Evolutionary conservation across 1,140 invertebrate species (phyloP).

Genomic region (Cotesia glomerata): DNA sequence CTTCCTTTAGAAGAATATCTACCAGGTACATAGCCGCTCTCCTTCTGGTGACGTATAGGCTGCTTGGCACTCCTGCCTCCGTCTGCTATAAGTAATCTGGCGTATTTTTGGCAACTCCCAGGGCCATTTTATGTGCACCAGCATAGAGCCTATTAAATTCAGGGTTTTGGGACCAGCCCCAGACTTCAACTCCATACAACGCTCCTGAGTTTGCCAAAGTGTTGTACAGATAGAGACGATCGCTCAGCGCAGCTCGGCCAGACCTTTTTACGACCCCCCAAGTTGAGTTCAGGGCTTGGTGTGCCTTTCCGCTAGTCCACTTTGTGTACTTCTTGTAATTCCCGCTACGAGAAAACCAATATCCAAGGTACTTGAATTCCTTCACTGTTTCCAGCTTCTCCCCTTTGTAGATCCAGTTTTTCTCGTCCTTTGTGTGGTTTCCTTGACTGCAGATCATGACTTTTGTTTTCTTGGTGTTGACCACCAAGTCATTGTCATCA

Average conservation of each 20-base stretch:
- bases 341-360: neutral
- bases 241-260: neutral
- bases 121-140: no score
- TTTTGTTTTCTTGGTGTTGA: slow-evolving; percentile 22
- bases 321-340: neutral
- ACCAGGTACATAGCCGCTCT: no score
- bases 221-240: slow-evolving; percentile 13
- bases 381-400: slow-evolving; percentile 13
- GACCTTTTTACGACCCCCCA: slow-evolving; percentile 14
- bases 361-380: slow-evolving; percentile 16
- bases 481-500: neutral
- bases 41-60: neutral
- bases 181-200: slow-evolving; percentile 13
- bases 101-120: no score
- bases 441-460: slow-evolving; percentile 25
- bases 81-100: neutral
- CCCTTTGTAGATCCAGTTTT: slow-evolving; percentile 17
- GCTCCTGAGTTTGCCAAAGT: neutral
- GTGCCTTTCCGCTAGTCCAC: neutral
- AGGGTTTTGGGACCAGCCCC: slow-evolving; percentile 10
- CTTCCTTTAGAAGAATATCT: no score
- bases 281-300: slow-evolving; percentile 17
- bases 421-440: neutral
- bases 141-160: slow-evolving; percentile 1
- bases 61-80: neutral